Evolutionary conservation across 2,797 vertebrate genomes (phyloP).

Genomic region (Chloroceryle inda): DNA sequence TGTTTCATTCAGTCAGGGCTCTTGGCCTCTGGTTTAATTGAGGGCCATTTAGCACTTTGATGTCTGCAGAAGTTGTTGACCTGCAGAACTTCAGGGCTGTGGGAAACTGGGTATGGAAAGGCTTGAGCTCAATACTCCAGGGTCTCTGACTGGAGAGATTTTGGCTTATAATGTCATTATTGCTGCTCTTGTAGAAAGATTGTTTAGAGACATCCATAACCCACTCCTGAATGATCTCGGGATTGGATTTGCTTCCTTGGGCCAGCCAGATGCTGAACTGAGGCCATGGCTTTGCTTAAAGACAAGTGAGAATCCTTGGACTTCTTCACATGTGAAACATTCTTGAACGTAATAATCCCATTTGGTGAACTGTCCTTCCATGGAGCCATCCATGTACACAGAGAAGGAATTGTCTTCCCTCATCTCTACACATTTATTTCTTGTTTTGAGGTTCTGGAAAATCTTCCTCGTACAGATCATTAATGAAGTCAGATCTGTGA

Average conservation of each 20-base stretch:
- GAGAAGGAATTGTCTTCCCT: background rate
- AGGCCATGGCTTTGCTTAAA: background rate
- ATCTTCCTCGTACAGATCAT: background rate
- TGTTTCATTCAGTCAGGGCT: background rate
- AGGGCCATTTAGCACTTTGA: background rate
- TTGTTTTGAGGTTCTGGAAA: background rate
- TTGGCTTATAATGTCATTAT: background rate
- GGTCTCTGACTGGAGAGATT: background rate
- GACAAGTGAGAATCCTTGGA: background rate
- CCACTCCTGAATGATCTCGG: background rate
- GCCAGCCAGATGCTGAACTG: background rate
- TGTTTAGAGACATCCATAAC: background rate
- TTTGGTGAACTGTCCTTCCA: background rate
- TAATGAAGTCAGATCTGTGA: background rate
- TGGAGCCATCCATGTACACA: background rate
- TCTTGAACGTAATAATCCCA: background rate
- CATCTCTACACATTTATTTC: rapidly evolving
- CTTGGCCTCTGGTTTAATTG: background rate
- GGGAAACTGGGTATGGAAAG: background rate
- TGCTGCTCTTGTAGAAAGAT: background rate
- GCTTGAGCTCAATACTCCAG: background rate
- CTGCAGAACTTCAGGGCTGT: background rate
- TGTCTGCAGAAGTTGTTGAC: background rate
- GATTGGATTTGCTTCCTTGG: background rate
- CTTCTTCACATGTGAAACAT: background rate